phyloP scores from a whole-genome alignment of 2,113 vertebrate genomes.

The Pionites leucogaster region DNA sequence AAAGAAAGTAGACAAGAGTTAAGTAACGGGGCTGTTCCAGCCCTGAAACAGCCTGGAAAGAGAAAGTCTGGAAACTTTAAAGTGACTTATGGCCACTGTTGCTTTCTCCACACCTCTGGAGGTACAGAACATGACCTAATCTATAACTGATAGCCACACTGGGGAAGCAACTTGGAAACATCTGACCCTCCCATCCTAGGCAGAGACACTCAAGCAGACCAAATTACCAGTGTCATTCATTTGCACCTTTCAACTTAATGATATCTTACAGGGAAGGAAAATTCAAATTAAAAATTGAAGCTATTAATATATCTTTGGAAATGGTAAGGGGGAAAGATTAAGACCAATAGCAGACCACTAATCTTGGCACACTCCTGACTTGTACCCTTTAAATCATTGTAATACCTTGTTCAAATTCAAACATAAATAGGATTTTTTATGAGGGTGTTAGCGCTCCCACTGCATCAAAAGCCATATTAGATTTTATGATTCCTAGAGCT shows the following conservation, averaged over 20 bases:
- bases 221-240: conserved; percentile 35
- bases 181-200: background rate
- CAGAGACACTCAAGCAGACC: background rate
- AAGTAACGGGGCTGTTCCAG: background rate
- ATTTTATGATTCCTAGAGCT: background rate
- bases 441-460: background rate
- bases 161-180: background rate
- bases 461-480: background rate
- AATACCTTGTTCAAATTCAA: conserved; percentile 37
- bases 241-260: conserved; percentile 60
- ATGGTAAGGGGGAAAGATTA: conserved; percentile 26
- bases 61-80: background rate
- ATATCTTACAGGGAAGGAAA: conserved; percentile 58
- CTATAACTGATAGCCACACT: background rate
- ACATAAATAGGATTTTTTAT: conserved; percentile 32
- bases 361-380: conserved; percentile 28
- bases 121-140: background rate
- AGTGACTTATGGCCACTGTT: background rate
- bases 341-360: conserved; percentile 44
- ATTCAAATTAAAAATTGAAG: conserved; percentile 69
- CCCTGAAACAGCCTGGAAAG: background rate
- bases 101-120: background rate
- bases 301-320: conserved; percentile 61
- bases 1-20: background rate
- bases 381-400: conserved; percentile 39